These are phyloP conservation scores for Alloplasta piceator DNA, from an alignment of 2,888 invertebrate genomes.

Conservation along the genomic window DNA sequence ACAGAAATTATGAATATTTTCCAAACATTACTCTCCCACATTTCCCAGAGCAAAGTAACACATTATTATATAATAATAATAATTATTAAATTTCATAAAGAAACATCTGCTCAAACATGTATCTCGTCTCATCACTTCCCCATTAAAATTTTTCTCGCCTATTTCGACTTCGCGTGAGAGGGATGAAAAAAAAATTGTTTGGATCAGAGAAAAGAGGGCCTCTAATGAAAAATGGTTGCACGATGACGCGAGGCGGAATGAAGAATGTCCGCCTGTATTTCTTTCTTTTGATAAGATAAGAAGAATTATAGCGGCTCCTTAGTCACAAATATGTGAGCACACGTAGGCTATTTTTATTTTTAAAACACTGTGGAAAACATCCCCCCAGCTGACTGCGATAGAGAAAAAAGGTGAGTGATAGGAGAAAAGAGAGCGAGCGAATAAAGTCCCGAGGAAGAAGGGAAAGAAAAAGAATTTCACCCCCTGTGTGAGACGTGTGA, in stretches of 20 bases:
- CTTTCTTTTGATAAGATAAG: constrained; percentile 38
- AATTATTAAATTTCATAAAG: neutral
- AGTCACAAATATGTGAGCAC: constrained; percentile 25
- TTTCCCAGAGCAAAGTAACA: too few species aligned
- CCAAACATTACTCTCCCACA: too few species aligned
- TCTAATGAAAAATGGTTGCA: constrained; percentile 18
- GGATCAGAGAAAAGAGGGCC: constrained; percentile 4
- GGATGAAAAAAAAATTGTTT: constrained; percentile 15
- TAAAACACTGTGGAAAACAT: constrained; percentile 29
- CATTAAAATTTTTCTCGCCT: too few species aligned
- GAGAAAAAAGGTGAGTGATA: constrained; percentile 11
- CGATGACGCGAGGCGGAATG: constrained; percentile 42
- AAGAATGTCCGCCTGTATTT: constrained; percentile 48
- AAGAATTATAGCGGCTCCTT: constrained; percentile 51
- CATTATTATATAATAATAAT: neutral
- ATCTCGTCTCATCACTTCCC: too few species aligned
- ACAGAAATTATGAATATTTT: too few species aligned
- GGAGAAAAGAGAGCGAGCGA: neutral
- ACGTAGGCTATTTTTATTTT: constrained; percentile 23
- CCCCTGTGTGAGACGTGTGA: constrained; percentile 49
- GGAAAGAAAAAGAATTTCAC: constrained; percentile 38
- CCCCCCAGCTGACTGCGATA: neutral
- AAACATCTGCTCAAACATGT: too few species aligned
- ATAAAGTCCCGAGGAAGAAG: constrained; percentile 32
- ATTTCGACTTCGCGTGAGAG: too few species aligned